A percentile compares a stretch with the other conserved stretches of the same genome.
These are phyloP conservation scores for Apotomis betuletana DNA, from an alignment of 2,888 invertebrate genomes.

Conservation along the genomic window DNA sequence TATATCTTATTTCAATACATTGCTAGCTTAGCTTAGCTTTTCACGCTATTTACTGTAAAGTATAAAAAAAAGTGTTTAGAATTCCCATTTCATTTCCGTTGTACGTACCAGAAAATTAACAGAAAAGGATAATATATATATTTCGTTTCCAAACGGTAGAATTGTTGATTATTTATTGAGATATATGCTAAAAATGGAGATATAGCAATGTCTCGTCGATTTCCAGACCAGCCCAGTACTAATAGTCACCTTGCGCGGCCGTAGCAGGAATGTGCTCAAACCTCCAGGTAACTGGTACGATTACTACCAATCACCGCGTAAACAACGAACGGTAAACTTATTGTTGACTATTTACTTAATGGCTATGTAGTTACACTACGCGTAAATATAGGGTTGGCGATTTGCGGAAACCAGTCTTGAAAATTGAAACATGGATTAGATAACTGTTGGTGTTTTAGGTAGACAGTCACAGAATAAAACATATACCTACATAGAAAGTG, in stretches of 20 bases:
- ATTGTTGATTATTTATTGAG: too few relatives aligned
- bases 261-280: slow-evolving; percentile 54
- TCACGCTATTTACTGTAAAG: too few relatives aligned
- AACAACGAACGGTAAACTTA: slow-evolving; percentile 43
- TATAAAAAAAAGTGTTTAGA: too few relatives aligned
- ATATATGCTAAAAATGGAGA: too few relatives aligned
- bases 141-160: too few relatives aligned
- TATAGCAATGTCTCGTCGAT: too few relatives aligned
- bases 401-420: slow-evolving; percentile 17
- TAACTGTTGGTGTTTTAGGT: neutral
- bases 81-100: too few relatives aligned
- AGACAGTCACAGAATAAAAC: neutral
- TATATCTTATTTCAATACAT: too few relatives aligned
- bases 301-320: slow-evolving; percentile 47
- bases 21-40: too few relatives aligned
- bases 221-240: slow-evolving; percentile 6
- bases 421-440: slow-evolving; percentile 16
- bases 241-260: slow-evolving; percentile 57
- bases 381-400: slow-evolving; percentile 21
- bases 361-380: slow-evolving; percentile 20
- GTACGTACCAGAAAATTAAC: too few relatives aligned
- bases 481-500: too few relatives aligned
- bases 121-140: too few relatives aligned
- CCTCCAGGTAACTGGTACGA: slow-evolving; percentile 48
- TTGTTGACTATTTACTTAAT: slow-evolving; percentile 39